Evolutionary conservation across 2,797 vertebrate species (phyloP), one percentile per base, ranked within the genome.

Genomic region (Simalia tracyae): DNA sequence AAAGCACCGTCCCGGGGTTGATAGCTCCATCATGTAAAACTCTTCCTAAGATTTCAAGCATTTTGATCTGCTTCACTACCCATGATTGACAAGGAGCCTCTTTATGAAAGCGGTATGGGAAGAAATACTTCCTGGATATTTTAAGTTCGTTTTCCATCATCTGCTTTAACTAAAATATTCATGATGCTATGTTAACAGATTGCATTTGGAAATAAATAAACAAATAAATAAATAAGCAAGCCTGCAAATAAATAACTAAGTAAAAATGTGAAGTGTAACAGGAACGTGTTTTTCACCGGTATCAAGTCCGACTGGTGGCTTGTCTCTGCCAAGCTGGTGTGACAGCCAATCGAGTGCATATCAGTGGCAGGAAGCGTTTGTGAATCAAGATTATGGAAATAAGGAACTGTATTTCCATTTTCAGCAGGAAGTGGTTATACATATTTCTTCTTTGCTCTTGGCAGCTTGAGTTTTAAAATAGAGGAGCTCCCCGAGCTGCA

Each of bases 121-220:
- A 84, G 92, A 86, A 84, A 88, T 93, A 89, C 94, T 96, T 97
- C 91, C 94, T 96, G 86, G 95, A 94, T 97, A 95, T 95, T 96
- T 92, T 66, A 95, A 96, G 95, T 95, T 93, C 92, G 0, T 96
- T 90, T 97, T 97, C 93, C 97, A 93, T 95, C 96, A 97, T 96
- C 95, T 96, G 91, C 93, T 95, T 95, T 94, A 96, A 92, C 92
- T 96, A 95, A 95, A 97, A 97, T 97, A 97, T 97, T 97, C 95
- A 97, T 96, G 93, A 92, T 93, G 92, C 92, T 95, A 93, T 97
- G 95, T 96, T 95, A 95, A 96, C 89, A 95, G 94, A 59, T 87
- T 90, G 95, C 57, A 66, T 93, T 94, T 96, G 96, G 91, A 91
- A 93, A 94, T 88, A 95, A 96, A 61, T 0, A 5, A 95, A 96